Conservation (phyloP, 2,888 invertebrate species). For the Phorcus lineatus region DNA sequence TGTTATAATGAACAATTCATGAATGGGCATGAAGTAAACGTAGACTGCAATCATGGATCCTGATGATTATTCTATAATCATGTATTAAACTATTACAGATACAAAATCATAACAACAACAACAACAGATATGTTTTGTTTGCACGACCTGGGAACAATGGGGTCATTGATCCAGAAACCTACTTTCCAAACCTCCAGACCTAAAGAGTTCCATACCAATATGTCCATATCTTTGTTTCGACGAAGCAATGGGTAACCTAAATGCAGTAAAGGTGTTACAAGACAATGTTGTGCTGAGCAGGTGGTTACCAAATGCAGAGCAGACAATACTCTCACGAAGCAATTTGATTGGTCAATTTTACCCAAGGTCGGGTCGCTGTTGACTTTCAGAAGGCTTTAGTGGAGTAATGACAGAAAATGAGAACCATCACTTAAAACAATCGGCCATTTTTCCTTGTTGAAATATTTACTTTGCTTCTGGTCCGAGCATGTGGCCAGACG, state of each 20-base stretch:
- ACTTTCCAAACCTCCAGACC: not conserved
- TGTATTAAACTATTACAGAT: no score
- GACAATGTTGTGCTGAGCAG: not conserved
- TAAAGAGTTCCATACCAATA: slow-evolving; percentile 7
- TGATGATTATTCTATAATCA: no score
- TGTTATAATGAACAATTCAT: no score
- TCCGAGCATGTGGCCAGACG: not conserved
- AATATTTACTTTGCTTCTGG: not conserved
- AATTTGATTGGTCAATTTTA: not conserved
- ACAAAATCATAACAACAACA: no score
- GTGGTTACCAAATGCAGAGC: not conserved
- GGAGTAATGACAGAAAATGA: not conserved
- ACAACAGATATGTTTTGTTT: no score
- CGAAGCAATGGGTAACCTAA: not conserved
- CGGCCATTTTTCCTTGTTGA: not conserved
- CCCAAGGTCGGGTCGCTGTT: not conserved
- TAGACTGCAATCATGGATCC: no score
- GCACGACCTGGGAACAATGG: not conserved
- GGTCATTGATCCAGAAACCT: not conserved
- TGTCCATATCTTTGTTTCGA: not conserved
- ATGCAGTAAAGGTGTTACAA: not conserved
- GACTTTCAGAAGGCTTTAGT: not conserved
- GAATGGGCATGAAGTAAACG: no score
- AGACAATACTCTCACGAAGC: not conserved
- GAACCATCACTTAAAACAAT: slow-evolving; percentile 5